Percentiles rank a stretch among this genome's conserved stretches.
These are phyloP conservation scores for Rhynchonycteris naso DNA, from an alignment of 2,797 vertebrate species.

Conservation along the genomic window DNA sequence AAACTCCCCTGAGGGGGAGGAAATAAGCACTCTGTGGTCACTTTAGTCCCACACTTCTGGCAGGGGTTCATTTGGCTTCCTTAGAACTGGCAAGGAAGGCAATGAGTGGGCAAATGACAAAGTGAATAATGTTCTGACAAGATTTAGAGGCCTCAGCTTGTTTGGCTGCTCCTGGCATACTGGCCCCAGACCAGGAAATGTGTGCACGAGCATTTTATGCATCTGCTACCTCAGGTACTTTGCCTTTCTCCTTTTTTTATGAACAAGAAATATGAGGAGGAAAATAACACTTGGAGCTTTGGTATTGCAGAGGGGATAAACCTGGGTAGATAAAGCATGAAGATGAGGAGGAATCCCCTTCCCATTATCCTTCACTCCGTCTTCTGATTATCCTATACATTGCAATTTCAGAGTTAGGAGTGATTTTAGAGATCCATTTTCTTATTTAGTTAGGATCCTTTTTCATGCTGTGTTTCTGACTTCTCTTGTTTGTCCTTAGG, in stretches of 20 bases:
- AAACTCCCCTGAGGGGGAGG: not conserved
- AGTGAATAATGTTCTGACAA: slow-evolving; percentile 28
- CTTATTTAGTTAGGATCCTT: not conserved
- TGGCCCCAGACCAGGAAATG: not conserved
- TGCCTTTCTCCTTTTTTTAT: slow-evolving; percentile 11
- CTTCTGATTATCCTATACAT: not conserved
- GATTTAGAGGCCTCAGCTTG: not conserved
- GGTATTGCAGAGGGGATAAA: not conserved
- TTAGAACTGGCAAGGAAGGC: slow-evolving; percentile 7
- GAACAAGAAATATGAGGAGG: slow-evolving; percentile 19
- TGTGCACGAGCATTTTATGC: not conserved
- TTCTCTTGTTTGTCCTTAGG: not conserved
- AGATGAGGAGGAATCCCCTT: not conserved
- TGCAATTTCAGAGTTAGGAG: not conserved
- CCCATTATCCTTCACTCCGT: not conserved
- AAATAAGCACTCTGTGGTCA: not conserved
- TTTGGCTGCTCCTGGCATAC: not conserved
- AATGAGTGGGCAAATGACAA: not conserved
- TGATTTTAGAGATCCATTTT: not conserved
- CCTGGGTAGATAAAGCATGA: not conserved
- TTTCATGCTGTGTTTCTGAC: slow-evolving; percentile 10
- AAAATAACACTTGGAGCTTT: not conserved
- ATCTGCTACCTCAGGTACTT: not conserved
- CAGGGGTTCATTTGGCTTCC: not conserved
- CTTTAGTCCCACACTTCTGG: not conserved